These are phyloP conservation scores for Nannobrachium achirus DNA, from an alignment of 2,113 vertebrate species.

Conservation along the genomic window DNA sequence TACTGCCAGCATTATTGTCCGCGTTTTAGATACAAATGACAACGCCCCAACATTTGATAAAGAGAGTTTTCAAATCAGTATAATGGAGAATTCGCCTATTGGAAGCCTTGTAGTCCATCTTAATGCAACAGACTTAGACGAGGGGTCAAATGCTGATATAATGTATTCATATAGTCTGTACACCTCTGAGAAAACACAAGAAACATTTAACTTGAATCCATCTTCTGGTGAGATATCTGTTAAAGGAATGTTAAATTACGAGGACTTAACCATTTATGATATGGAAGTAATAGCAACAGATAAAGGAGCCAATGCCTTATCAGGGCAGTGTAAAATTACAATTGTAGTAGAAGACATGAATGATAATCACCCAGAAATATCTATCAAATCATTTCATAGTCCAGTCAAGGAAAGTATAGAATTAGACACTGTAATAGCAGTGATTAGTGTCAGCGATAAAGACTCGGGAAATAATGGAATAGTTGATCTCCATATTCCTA, in stretches of 20 bases:
- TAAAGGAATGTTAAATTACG: slow-evolving; percentile 74
- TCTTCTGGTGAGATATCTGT: slow-evolving; percentile 77
- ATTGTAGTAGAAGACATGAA: slow-evolving; percentile 77
- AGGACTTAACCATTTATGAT: slow-evolving; percentile 70
- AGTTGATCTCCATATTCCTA: slow-evolving; percentile 56
- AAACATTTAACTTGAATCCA: slow-evolving; percentile 71
- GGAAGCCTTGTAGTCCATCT: slow-evolving; percentile 51
- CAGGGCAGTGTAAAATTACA: slow-evolving; percentile 76
- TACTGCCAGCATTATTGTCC: slow-evolving; percentile 51
- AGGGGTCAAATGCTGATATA: slow-evolving; percentile 60
- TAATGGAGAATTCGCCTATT: slow-evolving; percentile 57
- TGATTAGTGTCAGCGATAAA: slow-evolving; percentile 57
- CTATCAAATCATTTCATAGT: slow-evolving; percentile 67
- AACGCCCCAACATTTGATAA: slow-evolving; percentile 60
- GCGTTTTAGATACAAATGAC: slow-evolving; percentile 61
- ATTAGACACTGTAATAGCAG: slow-evolving; percentile 55
- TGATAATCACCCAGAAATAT: slow-evolving; percentile 77
- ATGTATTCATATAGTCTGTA: slow-evolving; percentile 57
- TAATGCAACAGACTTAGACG: slow-evolving; percentile 63
- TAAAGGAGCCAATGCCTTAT: slow-evolving; percentile 63
- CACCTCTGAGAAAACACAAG: slow-evolving; percentile 51
- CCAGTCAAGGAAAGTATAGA: slow-evolving; percentile 51
- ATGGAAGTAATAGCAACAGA: slow-evolving; percentile 75
- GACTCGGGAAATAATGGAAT: slow-evolving; percentile 62
- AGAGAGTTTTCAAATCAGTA: slow-evolving; percentile 31